Evolutionary conservation across 2,797 vertebrate species (phyloP), one percentile per base, ranked within the genome.

Genomic region (Lutjanus campechanus): DNA sequence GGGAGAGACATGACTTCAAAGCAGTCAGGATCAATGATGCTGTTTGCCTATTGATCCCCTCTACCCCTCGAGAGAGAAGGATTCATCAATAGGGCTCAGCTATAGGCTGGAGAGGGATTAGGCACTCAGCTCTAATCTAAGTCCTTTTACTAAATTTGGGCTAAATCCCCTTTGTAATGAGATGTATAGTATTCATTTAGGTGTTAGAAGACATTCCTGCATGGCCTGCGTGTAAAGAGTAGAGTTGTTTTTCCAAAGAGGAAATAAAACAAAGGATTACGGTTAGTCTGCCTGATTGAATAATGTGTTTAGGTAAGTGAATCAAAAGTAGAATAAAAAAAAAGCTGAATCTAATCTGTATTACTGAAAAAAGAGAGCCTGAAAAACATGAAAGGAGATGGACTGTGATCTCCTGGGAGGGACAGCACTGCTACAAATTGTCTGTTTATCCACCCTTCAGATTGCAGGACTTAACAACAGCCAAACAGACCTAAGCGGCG

Each of bases 1-100:
- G 91, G 88, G 90, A 89, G 84, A 92, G 85, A 90, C 91, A 92
- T 91, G 91, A 91, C 93, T 94, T 95, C 91, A 93, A 94, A 94
- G 93, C 88, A 90, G 88, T 61, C 83, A 44, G 84, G 91, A 95
- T 95, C 94, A 94, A 95, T 95, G 92, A 91, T 87, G 87, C 86
- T 68, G 86, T 93, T 94, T 94, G 91, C 92, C 90, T 85, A 95
- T 95, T 81, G 92, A 95, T 93, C 86, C 58, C 69, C 77, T 85
- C 71, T 59, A 75, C 73, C 85, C 91, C 89, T 77, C 84, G 0
- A 11, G 86, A 90, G 90, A 87, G 76, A 74, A 58, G 15, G 36
- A 84, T 89, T 76, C 85, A 93, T 93, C 91, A 88, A 93, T 93
- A 91, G 65, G 77, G 84, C 91, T 94, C 88, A 89, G 82, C 88